These are phyloP conservation scores for Excalfactoria chinensis DNA, from an alignment of 2,113 vertebrate genomes.

Conservation along the genomic window DNA sequence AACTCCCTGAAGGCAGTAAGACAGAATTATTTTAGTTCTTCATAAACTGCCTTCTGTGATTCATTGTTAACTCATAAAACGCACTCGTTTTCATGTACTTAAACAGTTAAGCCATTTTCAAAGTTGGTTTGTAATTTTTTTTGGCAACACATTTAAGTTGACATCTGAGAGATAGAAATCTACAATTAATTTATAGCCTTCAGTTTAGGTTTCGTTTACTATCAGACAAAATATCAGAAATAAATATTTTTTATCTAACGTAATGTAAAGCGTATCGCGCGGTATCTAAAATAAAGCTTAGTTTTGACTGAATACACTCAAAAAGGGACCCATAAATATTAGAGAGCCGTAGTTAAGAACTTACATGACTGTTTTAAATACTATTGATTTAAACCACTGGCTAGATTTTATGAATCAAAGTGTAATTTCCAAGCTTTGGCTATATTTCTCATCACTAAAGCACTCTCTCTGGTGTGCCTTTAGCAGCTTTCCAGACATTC, in stretches of 20 bases:
- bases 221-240: conserved; percentile 66
- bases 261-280: conserved; percentile 50
- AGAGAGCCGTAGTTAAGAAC: conserved; percentile 81
- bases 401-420: conserved; percentile 87
- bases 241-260: conserved; percentile 69
- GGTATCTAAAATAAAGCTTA: conserved; percentile 70
- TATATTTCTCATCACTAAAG: conserved; percentile 83
- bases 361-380: conserved; percentile 89
- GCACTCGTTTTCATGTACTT: conserved; percentile 71
- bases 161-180: conserved; percentile 75
- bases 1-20: conserved; percentile 80
- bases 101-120: conserved; percentile 75
- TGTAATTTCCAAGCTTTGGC: conserved; percentile 82
- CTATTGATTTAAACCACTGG: conserved; percentile 88
- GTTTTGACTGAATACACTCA: conserved; percentile 78
- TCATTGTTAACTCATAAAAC: conserved; percentile 82
- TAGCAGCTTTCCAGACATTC: conserved; percentile 94
- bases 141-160: conserved; percentile 74
- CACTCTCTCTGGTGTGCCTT: conserved; percentile 84
- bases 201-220: conserved; percentile 51
- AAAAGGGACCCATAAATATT: conserved; percentile 81
- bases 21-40: conserved; percentile 80
- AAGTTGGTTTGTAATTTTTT: conserved; percentile 67
- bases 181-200: conserved; percentile 66
- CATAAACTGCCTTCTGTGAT: conserved; percentile 79